Conservation (phyloP, 2,113 vertebrate species). For the Calcarius ornatus region DNA sequence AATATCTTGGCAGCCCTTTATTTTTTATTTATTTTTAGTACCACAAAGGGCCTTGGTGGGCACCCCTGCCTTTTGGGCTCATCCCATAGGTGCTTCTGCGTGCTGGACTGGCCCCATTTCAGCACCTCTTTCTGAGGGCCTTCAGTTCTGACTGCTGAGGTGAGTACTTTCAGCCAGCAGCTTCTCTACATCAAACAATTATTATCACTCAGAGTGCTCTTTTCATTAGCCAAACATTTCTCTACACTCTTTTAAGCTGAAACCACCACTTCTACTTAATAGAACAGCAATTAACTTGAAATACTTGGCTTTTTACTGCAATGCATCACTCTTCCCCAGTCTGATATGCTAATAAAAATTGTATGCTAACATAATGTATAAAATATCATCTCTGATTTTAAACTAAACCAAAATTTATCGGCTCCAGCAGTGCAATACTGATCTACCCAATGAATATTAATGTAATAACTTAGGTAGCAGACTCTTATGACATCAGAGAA, state of each 20-base stretch:
- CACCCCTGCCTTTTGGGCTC: background rate
- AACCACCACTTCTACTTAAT: conserved; percentile 52
- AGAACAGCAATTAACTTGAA: conserved; percentile 60
- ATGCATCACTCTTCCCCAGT: conserved; percentile 41
- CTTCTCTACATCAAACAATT: background rate
- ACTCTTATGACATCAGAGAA: background rate
- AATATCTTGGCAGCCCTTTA: background rate
- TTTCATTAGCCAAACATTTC: conserved; percentile 59
- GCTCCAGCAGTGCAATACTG: background rate
- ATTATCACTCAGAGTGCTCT: conserved; percentile 4
- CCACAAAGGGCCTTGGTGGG: accelerated
- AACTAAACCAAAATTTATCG: conserved; percentile 46
- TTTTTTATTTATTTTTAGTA: background rate
- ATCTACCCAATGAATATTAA: conserved; percentile 28
- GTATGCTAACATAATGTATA: conserved; percentile 60
- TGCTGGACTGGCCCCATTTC: background rate
- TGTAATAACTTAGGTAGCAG: background rate
- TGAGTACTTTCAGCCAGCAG: background rate
- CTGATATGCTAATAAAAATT: conserved; percentile 55
- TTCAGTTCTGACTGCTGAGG: background rate
- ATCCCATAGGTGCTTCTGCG: background rate
- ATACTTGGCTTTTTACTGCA: conserved; percentile 48
- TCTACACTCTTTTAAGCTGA: conserved; percentile 15
- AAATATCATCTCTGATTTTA: conserved; percentile 52
- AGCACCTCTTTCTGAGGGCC: background rate